Conservation (phyloP, 2,113 vertebrate species). For the Eonycteris spelaea region DNA sequence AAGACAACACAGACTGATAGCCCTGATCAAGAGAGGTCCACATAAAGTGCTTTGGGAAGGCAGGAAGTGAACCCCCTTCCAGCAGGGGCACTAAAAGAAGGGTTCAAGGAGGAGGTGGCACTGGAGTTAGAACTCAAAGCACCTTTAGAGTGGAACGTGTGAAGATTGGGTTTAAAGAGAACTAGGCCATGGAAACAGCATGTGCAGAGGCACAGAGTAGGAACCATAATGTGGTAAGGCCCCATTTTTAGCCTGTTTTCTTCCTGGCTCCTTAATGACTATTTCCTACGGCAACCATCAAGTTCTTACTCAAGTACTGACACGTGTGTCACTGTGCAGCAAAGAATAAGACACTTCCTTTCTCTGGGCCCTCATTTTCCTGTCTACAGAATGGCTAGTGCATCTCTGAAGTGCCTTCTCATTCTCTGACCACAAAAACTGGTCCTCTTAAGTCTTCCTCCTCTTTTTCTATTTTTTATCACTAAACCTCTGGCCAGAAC, state of each 20-base stretch:
- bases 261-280: background rate
- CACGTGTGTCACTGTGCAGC: accelerated
- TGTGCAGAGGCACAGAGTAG: background rate
- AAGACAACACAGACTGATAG: background rate
- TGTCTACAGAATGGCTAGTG: background rate
- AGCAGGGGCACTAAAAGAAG: background rate
- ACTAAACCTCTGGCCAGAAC: background rate
- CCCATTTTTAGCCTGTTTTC: background rate
- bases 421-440: background rate
- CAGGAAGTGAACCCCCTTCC: background rate
- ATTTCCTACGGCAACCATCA: background rate
- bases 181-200: background rate
- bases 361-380: background rate
- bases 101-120: background rate
- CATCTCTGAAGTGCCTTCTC: background rate
- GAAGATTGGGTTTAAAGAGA: background rate
- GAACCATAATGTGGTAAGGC: accelerated
- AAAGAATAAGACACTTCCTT: background rate
- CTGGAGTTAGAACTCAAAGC: background rate
- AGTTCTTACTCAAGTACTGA: background rate
- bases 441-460: background rate
- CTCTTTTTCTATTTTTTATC: background rate
- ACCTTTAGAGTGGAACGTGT: background rate
- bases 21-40: background rate
- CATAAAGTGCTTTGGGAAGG: background rate